phyloP scores from a whole-genome alignment of 2,797 vertebrate genomes.

The Aratinga solstitialis region DNA sequence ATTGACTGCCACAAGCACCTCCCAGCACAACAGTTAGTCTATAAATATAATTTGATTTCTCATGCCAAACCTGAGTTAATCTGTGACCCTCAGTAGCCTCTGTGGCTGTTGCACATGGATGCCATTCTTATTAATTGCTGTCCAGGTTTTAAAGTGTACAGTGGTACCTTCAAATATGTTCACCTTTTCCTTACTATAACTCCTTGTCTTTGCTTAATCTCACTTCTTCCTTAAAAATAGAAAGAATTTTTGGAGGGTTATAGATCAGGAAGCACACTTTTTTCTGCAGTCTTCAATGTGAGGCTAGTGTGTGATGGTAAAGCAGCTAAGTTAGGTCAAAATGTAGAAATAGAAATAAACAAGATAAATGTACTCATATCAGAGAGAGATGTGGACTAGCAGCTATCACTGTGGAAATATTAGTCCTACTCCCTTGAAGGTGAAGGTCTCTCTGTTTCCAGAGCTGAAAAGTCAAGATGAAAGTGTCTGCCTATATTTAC shows the following conservation, averaged over 20 bases:
- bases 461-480: background rate
- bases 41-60: background rate
- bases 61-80: background rate
- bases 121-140: background rate
- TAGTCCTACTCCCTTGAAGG: background rate
- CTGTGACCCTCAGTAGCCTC: background rate
- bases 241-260: background rate
- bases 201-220: background rate
- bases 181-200: background rate
- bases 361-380: background rate
- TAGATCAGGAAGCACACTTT: background rate
- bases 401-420: background rate
- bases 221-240: background rate
- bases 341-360: background rate
- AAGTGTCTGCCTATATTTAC: background rate
- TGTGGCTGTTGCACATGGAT: background rate
- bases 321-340: background rate
- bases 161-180: background rate
- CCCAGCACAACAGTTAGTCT: background rate
- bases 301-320: background rate
- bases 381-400: background rate
- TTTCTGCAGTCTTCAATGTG: background rate
- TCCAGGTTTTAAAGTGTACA: background rate
- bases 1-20: background rate
- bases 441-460: background rate